phyloP scores from a whole-genome alignment of 2,888 invertebrate genomes.

The Cordilura impudica region DNA sequence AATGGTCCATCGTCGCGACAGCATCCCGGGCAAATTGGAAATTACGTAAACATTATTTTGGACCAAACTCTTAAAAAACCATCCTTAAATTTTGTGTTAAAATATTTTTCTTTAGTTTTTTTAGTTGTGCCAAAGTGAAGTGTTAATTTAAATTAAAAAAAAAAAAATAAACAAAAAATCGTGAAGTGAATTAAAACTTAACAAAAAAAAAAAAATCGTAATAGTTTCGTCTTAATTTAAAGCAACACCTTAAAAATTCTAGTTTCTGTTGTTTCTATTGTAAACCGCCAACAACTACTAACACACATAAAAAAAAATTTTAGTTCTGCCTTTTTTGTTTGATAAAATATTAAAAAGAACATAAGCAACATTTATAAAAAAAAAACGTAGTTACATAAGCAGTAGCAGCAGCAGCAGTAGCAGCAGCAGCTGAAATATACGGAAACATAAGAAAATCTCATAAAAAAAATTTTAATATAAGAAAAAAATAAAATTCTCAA shows the following conservation, averaged over 20 bases:
- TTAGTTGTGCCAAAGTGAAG: too few species aligned
- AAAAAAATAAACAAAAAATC: background rate
- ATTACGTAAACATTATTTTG: conserved; percentile 57
- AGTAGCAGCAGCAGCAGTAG: background rate
- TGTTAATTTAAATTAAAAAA: background rate
- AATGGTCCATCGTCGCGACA: conserved; percentile 77
- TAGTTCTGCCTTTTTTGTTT: conserved; percentile 1
- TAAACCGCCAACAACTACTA: background rate
- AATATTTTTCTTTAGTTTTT: conserved; percentile 27
- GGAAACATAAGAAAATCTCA: background rate
- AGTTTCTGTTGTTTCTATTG: too few species aligned
- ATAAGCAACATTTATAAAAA: too few species aligned
- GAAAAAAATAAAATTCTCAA: background rate
- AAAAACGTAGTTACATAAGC: background rate
- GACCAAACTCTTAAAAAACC: conserved; percentile 43
- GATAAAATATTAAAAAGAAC: background rate
- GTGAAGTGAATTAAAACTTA: background rate
- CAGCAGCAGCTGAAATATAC: background rate
- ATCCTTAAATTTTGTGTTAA: conserved; percentile 51
- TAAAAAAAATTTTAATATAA: background rate
- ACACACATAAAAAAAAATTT: background rate
- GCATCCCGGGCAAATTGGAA: conserved; percentile 72
- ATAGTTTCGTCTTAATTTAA: too few species aligned
- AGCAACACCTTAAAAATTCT: background rate
- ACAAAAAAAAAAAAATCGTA: background rate